A percentile compares a stretch with the other conserved stretches of the same genome.
Conservation (phyloP, 2,113 vertebrate genomes). For the Bolborhynchus lineola region DNA sequence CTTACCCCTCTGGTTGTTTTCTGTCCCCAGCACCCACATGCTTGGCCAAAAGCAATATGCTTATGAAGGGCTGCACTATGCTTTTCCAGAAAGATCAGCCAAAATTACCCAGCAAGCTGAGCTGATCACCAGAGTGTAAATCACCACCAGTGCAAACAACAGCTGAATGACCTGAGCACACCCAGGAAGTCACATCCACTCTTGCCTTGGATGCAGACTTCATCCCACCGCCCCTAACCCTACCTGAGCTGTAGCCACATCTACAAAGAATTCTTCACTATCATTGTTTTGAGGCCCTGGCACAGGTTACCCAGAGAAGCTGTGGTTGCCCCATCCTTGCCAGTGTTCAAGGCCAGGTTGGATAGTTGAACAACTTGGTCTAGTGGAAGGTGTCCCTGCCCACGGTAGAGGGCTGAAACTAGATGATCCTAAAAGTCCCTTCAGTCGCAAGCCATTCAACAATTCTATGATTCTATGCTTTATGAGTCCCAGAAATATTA, state of each 20-base stretch:
- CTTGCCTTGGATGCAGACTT: neutral
- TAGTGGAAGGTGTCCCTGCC: neutral
- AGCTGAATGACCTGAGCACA: neutral
- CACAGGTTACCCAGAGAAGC: neutral
- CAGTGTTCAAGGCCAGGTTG: neutral
- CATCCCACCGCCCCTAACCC: neutral
- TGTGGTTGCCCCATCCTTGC: neutral
- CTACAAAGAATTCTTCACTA: neutral
- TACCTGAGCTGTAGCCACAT: neutral
- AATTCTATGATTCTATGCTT: neutral
- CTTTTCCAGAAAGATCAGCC: conserved; percentile 42
- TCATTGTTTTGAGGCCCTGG: neutral
- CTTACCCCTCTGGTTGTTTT: neutral
- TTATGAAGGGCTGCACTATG: neutral
- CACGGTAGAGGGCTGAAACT: neutral
- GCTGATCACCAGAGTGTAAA: neutral
- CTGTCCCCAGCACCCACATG: neutral
- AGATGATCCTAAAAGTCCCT: neutral
- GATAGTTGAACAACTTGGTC: neutral
- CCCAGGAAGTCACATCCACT: neutral
- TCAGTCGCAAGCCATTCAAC: neutral
- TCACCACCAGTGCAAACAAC: neutral
- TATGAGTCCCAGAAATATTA: neutral
- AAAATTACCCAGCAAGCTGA: conserved; percentile 25
- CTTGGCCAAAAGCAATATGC: neutral